These are phyloP conservation scores for Brenthis ino DNA, from an alignment of 2,888 invertebrate genomes.

Conservation along the genomic window DNA sequence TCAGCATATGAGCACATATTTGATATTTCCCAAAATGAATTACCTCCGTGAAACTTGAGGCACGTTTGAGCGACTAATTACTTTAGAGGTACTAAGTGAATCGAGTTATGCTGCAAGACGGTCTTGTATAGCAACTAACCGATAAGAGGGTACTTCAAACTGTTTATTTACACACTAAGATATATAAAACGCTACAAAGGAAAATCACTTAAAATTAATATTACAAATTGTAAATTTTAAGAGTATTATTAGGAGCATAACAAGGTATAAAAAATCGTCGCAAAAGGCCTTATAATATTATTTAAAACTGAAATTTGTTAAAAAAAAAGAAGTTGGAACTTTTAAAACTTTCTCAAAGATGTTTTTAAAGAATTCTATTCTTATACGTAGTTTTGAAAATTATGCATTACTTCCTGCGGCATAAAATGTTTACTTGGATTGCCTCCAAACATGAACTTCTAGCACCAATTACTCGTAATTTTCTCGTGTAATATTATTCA, in stretches of 20 bases:
- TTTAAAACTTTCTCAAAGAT: conserved; percentile 4
- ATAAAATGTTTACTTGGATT: conserved; percentile 15
- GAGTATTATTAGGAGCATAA: too few species aligned
- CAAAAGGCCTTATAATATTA: too few species aligned
- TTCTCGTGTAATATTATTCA: background rate
- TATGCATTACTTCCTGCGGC: conserved; percentile 1
- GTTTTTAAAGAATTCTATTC: conserved; percentile 8
- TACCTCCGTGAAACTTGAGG: background rate
- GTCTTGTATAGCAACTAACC: conserved; percentile 28
- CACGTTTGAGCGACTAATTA: conserved; percentile 26
- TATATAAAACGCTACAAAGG: background rate
- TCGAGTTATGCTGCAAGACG: conserved; percentile 26
- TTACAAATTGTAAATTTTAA: too few species aligned
- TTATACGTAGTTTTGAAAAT: conserved; percentile 1
- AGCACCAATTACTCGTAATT: conserved; percentile 3
- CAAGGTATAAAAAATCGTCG: too few species aligned
- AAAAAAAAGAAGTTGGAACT: conserved; percentile 2
- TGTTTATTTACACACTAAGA: background rate
- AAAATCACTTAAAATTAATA: background rate
- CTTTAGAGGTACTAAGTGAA: conserved; percentile 26
- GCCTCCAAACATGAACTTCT: conserved; percentile 14
- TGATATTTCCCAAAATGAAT: conserved; percentile 3
- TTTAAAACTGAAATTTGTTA: too few species aligned
- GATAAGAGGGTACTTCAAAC: background rate
- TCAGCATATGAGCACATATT: background rate